Percentiles rank a stretch among this genome's conserved stretches.
Evolutionary conservation across 1,140 invertebrate genomes (phyloP).

Genomic region (Lucilia sericata): DNA sequence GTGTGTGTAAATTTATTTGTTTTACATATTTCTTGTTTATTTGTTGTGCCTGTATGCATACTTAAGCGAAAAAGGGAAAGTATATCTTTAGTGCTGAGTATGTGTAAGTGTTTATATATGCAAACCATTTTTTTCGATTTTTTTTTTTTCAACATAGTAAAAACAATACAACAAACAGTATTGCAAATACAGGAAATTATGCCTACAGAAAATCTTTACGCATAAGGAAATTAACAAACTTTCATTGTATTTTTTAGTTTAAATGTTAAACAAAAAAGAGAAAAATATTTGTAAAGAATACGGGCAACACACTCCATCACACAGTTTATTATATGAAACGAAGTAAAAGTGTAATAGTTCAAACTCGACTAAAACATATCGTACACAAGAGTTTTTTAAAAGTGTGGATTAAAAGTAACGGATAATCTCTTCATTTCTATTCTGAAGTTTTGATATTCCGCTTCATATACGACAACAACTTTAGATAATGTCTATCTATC

Average conservation of each 20-base stretch:
- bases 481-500: too few relatives aligned
- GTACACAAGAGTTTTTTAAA: too few relatives aligned
- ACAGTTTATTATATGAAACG: too few relatives aligned
- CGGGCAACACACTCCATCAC: background rate
- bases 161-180: background rate
- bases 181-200: conserved; percentile 13
- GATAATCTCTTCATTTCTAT: too few relatives aligned
- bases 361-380: too few relatives aligned
- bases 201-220: conserved; percentile 20
- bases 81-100: background rate
- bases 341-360: too few relatives aligned
- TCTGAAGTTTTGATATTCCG: too few relatives aligned
- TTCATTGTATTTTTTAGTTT: background rate
- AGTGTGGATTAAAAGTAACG: too few relatives aligned
- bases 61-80: background rate
- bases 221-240: conserved; percentile 22
- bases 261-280: background rate
- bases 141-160: background rate
- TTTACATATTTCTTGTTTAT: background rate
- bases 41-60: background rate
- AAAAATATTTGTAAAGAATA: background rate
- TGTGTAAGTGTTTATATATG: background rate
- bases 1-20: conserved; percentile 11
- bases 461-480: too few relatives aligned
- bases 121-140: background rate